These are phyloP conservation scores for Sardinella longiceps DNA, from an alignment of 2,797 vertebrate genomes.

Conservation along the genomic window DNA sequence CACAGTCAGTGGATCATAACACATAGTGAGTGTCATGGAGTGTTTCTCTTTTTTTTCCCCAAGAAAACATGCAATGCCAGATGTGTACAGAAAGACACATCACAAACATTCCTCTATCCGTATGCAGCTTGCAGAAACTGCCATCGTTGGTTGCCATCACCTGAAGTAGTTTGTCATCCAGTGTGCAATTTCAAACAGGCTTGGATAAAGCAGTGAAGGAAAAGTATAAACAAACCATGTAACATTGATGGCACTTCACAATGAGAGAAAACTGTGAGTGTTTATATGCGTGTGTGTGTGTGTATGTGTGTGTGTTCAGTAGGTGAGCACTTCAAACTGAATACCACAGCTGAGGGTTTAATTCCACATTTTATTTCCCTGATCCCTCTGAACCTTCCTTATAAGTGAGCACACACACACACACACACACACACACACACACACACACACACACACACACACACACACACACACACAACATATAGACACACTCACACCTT, in stretches of 20 bases:
- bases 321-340: neutral
- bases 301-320: too few species aligned
- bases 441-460: neutral
- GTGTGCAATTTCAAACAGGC: neutral
- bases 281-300: neutral
- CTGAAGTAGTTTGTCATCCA: neutral
- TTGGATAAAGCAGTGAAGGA: neutral
- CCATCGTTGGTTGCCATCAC: neutral
- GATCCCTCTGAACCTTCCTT: constrained; percentile 2
- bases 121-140: neutral
- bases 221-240: neutral
- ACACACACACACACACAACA: neutral
- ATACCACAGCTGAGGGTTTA: neutral
- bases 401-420: neutral
- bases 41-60: neutral
- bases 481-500: neutral
- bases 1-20: neutral
- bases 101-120: neutral
- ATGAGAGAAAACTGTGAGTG: neutral
- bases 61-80: neutral
- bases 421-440: neutral
- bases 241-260: neutral
- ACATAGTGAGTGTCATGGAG: neutral
- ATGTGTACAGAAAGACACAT: neutral
- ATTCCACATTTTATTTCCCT: constrained; percentile 13